A percentile compares a stretch with the other conserved stretches of the same genome.
Evolutionary conservation across 2,113 vertebrate species (phyloP).

Genomic region (Gracilinanus agilis): DNA sequence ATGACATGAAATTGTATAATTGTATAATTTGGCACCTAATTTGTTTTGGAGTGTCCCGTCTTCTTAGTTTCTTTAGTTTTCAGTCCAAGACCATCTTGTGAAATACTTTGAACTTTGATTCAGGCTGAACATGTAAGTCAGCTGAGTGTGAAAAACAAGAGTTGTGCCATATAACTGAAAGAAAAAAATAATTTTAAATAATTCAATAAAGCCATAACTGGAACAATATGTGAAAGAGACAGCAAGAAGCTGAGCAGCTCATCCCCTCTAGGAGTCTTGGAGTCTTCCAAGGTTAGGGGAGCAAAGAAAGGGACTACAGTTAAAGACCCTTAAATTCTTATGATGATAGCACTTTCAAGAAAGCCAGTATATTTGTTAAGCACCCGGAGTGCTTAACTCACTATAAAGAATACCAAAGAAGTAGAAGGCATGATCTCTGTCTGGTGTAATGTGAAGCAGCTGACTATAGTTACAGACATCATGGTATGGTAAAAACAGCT

Average conservation of each 20-base stretch:
- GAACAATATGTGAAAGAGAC: neutral
- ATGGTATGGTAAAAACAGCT: neutral
- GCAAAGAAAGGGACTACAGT: neutral
- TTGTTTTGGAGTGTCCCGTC: conserved; percentile 16
- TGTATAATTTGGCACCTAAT: conserved; percentile 19
- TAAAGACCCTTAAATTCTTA: neutral
- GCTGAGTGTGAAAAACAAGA: neutral
- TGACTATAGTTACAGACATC: neutral
- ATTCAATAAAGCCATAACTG: neutral
- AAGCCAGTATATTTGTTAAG: neutral
- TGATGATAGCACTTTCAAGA: neutral
- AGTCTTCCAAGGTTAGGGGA: neutral
- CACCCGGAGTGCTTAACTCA: neutral
- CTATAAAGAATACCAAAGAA: neutral
- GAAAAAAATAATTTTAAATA: conserved; percentile 1
- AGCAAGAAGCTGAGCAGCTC: neutral
- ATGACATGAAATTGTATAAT: conserved; percentile 30
- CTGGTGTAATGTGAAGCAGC: neutral
- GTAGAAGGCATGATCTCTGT: neutral
- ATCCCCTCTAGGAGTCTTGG: neutral
- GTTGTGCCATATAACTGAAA: neutral
- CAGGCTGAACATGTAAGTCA: conserved; percentile 14
- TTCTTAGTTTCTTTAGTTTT: conserved; percentile 15
- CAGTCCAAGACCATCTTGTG: conserved; percentile 39
- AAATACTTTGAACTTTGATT: conserved; percentile 15